phyloP scores from a whole-genome alignment of 1,140 invertebrate genomes.

The Drosophila fuyamai region DNA sequence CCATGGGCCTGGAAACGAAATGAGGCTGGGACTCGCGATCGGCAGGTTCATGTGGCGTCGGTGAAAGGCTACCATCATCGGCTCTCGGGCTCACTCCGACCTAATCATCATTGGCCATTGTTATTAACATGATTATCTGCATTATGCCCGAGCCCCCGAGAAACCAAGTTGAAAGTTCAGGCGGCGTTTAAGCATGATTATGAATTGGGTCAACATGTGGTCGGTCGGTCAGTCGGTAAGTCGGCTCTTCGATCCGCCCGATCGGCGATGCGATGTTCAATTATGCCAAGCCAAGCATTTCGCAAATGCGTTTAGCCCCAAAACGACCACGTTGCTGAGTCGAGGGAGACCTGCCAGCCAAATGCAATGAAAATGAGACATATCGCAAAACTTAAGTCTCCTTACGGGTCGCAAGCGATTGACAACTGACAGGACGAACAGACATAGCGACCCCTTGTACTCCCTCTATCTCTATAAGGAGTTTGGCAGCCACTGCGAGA shows the following conservation, averaged over 20 bases:
- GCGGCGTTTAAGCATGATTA: slow-evolving; percentile 82
- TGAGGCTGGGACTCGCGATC: slow-evolving; percentile 34
- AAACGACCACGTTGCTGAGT: slow-evolving; percentile 18
- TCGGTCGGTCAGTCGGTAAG: slow-evolving; percentile 5
- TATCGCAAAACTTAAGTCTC: slow-evolving; percentile 69
- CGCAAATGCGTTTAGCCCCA: slow-evolving; percentile 56
- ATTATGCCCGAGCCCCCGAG: slow-evolving; percentile 67
- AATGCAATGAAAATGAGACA: slow-evolving; percentile 82
- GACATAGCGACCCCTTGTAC: slow-evolving; percentile 22
- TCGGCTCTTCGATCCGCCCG: not conserved
- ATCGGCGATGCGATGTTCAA: slow-evolving; percentile 46
- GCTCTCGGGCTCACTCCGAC: slow-evolving; percentile 46
- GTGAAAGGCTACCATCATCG: slow-evolving; percentile 81
- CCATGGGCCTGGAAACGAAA: slow-evolving; percentile 4
- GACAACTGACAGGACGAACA: slow-evolving; percentile 74
- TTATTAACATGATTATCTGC: slow-evolving; percentile 83
- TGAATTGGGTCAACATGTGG: slow-evolving; percentile 81
- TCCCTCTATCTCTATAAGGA: slow-evolving; percentile 37
- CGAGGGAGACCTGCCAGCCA: slow-evolving; percentile 59
- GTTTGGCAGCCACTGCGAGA: slow-evolving; percentile 24
- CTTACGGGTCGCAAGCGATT: slow-evolving; percentile 57
- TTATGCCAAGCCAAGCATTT: slow-evolving; percentile 61
- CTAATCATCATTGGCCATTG: slow-evolving; percentile 83
- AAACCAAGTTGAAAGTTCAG: slow-evolving; percentile 81
- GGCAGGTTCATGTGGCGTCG: slow-evolving; percentile 75